These are phyloP conservation scores for Drosophila colorata DNA, from an alignment of 2,888 invertebrate genomes.

Conservation along the genomic window DNA sequence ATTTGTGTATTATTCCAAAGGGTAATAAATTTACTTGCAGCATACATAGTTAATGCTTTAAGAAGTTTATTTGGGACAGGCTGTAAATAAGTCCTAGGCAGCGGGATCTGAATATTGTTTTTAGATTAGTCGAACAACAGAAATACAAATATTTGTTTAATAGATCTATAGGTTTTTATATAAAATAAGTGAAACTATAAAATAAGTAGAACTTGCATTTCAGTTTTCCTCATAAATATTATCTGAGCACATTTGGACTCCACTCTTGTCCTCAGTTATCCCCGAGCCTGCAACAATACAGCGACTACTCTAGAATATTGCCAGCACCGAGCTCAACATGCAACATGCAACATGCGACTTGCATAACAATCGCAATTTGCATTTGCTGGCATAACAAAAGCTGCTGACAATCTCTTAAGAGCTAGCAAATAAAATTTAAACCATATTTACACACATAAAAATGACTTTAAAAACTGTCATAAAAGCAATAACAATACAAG, in stretches of 20 bases:
- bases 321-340: conserved; percentile 14
- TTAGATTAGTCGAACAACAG: too few relatives aligned
- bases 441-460: conserved; percentile 62
- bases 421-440: conserved; percentile 57
- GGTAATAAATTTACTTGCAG: too few relatives aligned
- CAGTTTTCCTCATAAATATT: conserved; percentile 28
- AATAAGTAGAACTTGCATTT: too few relatives aligned
- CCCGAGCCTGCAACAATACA: conserved; percentile 20
- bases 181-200: too few relatives aligned
- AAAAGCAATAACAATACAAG: conserved; percentile 10
- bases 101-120: neutral
- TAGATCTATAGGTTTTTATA: neutral
- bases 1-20: too few relatives aligned
- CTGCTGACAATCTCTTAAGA: conserved; percentile 55
- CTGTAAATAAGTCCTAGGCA: too few relatives aligned
- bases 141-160: neutral
- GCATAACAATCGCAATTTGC: conserved; percentile 65
- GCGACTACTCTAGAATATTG: conserved; percentile 24
- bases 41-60: too few relatives aligned
- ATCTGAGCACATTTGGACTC: conserved; percentile 4
- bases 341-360: conserved; percentile 35
- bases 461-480: conserved; percentile 62
- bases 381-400: conserved; percentile 47
- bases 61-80: too few relatives aligned
- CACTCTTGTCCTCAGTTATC: neutral